Conservation (phyloP, 2,888 invertebrate genomes). For the Bimastos eiseni region DNA sequence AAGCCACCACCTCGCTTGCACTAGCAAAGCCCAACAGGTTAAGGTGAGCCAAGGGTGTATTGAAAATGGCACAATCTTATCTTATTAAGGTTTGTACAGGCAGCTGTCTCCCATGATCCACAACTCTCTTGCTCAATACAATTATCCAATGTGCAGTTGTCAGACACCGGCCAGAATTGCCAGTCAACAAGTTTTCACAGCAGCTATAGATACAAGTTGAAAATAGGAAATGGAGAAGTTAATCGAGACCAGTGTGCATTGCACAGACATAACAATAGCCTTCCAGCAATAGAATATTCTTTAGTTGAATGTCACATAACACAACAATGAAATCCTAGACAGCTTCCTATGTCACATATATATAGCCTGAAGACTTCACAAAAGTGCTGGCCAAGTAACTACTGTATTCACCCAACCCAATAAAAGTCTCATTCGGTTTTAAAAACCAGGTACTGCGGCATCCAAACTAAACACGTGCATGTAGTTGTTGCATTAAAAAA, state of each 20-base stretch:
- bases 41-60: no score
- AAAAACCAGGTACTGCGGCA: background rate
- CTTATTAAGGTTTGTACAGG: no score
- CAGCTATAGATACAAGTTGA: no score
- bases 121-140: no score
- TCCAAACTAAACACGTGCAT: background rate
- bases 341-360: background rate
- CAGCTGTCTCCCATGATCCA: no score
- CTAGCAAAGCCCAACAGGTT: no score
- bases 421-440: background rate
- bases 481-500: background rate
- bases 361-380: background rate
- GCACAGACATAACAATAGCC: background rate
- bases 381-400: background rate
- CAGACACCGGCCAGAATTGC: no score
- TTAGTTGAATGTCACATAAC: background rate
- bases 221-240: no score
- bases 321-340: background rate
- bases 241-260: background rate
- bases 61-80: no score
- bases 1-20: no score
- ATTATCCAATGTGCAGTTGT: no score
- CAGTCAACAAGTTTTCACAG: no score
- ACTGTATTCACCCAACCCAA: background rate
- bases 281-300: background rate